Conservation (phyloP, 2,888 invertebrate species). For the Tachina lurida region DNA sequence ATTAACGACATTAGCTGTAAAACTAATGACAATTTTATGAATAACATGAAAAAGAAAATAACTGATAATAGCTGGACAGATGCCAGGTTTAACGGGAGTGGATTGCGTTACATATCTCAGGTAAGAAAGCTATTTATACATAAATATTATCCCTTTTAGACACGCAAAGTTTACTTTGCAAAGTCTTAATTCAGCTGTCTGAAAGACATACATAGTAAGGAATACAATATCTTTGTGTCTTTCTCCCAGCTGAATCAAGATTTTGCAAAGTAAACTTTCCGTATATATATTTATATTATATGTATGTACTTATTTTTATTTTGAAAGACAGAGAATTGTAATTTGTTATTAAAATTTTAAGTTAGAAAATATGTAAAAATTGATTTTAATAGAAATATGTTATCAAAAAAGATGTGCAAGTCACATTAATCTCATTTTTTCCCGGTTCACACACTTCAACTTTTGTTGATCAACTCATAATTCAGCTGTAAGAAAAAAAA, state of each 20-base stretch:
- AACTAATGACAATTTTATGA: slow-evolving; percentile 11
- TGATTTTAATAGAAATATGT: not conserved
- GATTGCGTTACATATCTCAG: slow-evolving; percentile 77
- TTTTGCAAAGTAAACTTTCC: too few relatives aligned
- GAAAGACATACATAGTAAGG: too few relatives aligned
- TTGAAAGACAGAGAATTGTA: slow-evolving; percentile 58
- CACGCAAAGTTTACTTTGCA: too few relatives aligned
- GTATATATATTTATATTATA: not conserved
- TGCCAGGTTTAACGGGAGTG: slow-evolving; percentile 50
- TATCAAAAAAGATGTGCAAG: too few relatives aligned
- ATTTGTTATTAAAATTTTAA: slow-evolving; percentile 34
- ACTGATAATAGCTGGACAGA: not conserved
- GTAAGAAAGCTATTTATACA: slow-evolving; percentile 74
- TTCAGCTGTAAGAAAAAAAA: too few relatives aligned
- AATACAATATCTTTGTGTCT: too few relatives aligned
- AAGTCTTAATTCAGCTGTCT: too few relatives aligned
- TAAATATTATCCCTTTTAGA: too few relatives aligned
- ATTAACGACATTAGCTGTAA: slow-evolving; percentile 13
- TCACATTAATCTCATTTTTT: too few relatives aligned
- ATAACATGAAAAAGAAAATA: not conserved
- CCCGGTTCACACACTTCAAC: too few relatives aligned
- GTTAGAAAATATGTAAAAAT: not conserved
- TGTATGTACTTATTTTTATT: not conserved
- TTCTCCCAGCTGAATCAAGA: too few relatives aligned
- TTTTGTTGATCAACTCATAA: too few relatives aligned